Conservation (phyloP, 1,140 invertebrate species). For the Drosophila micromelanica region DNA sequence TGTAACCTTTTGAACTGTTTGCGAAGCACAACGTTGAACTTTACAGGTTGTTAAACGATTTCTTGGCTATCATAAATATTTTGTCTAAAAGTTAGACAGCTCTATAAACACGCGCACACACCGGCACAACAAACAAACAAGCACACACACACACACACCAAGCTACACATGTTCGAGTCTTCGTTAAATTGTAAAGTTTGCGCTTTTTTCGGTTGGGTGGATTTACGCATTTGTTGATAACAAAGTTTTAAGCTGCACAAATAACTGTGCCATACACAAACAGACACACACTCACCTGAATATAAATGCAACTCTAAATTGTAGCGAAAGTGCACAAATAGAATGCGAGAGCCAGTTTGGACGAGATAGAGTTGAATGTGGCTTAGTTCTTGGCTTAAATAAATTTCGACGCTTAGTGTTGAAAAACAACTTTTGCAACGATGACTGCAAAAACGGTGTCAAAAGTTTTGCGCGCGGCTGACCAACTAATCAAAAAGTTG, state of each 20-base stretch:
- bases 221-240: conserved; percentile 82
- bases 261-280: conserved; percentile 59
- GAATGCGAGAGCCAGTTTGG: neutral
- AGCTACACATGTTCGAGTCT: conserved; percentile 38
- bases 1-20: conserved; percentile 23
- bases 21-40: conserved; percentile 15
- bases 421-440: conserved; percentile 51
- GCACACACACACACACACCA: neutral
- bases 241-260: conserved; percentile 76
- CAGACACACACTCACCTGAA: conserved; percentile 31
- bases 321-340: conserved; percentile 31
- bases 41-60: conserved; percentile 68
- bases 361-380: conserved; percentile 8
- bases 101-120: conserved; percentile 44
- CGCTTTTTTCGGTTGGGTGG: conserved; percentile 55
- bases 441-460: conserved; percentile 67
- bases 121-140: neutral
- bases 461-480: conserved; percentile 66
- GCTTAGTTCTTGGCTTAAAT: conserved; percentile 52
- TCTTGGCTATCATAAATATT: conserved; percentile 75
- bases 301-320: conserved; percentile 1
- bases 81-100: conserved; percentile 75
- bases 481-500: conserved; percentile 76
- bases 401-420: conserved; percentile 40
- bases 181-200: conserved; percentile 56